Conservation (phyloP, 2,797 vertebrate genomes). For the Anabacerthia variegaticeps region DNA sequence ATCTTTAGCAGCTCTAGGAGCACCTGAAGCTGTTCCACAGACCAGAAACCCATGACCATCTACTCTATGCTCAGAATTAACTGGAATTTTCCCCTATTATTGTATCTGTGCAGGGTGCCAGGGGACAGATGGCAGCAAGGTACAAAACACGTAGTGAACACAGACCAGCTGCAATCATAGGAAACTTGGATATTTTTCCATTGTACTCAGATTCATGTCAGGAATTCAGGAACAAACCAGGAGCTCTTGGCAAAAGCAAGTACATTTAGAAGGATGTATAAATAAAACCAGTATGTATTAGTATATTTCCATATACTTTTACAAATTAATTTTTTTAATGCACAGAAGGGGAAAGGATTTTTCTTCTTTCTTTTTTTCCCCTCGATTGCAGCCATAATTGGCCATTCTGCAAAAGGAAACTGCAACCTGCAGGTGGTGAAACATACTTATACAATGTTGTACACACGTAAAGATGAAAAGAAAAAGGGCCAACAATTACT, state of each 20-base stretch:
- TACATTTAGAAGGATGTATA: neutral
- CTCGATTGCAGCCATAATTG: neutral
- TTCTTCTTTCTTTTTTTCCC: neutral
- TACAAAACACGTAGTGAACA: neutral
- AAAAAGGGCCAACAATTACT: neutral
- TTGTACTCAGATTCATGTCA: neutral
- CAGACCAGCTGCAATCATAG: neutral
- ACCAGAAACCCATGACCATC: neutral
- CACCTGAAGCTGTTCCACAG: neutral
- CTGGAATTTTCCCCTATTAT: neutral
- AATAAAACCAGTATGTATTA: neutral
- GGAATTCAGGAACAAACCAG: neutral
- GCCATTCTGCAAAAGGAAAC: neutral
- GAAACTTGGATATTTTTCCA: neutral
- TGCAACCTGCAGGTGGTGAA: neutral
- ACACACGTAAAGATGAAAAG: neutral
- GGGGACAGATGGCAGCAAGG: constrained; percentile 36
- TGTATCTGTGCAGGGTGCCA: neutral
- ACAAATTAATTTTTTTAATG: neutral
- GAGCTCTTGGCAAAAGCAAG: neutral
- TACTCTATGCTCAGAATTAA: neutral
- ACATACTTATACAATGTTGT: neutral
- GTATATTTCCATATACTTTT: neutral
- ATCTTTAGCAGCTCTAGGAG: neutral
- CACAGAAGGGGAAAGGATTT: neutral